A percentile compares a stretch with the other conserved stretches of the same genome.
phyloP scores from a whole-genome alignment of 2,797 vertebrate species.

The Streptopelia turtur region DNA sequence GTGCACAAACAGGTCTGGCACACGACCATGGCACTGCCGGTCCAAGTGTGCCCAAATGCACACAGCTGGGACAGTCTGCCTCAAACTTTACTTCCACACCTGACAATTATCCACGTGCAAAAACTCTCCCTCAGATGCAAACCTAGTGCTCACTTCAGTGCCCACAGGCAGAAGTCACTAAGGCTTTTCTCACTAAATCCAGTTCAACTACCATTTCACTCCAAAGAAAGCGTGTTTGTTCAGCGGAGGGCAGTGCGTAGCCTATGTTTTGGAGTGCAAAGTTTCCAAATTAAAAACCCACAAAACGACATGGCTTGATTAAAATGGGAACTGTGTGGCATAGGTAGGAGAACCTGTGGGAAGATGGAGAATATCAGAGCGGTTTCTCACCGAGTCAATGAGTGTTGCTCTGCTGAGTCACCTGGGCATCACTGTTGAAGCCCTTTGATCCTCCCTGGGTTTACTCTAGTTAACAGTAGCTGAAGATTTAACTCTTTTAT shows the following conservation, averaged over 20 bases:
- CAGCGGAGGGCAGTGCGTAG: background rate
- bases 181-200: background rate
- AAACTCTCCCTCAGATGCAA: background rate
- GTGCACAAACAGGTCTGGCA: background rate
- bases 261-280: background rate
- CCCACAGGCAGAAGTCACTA: background rate
- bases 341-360: background rate
- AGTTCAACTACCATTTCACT: background rate
- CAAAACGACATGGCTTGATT: background rate
- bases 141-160: background rate
- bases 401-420: background rate
- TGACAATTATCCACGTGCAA: background rate
- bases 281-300: conserved; percentile 23
- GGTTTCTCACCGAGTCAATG: background rate
- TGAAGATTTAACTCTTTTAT: conserved; percentile 21
- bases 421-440: background rate
- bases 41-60: background rate
- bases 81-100: background rate
- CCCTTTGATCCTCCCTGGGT: background rate
- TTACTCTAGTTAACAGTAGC: background rate
- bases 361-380: background rate
- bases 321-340: background rate
- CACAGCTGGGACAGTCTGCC: background rate
- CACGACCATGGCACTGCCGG: accelerated
- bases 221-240: background rate